Conservation (phyloP, 2,113 vertebrate genomes). For the Balaeniceps rex region DNA sequence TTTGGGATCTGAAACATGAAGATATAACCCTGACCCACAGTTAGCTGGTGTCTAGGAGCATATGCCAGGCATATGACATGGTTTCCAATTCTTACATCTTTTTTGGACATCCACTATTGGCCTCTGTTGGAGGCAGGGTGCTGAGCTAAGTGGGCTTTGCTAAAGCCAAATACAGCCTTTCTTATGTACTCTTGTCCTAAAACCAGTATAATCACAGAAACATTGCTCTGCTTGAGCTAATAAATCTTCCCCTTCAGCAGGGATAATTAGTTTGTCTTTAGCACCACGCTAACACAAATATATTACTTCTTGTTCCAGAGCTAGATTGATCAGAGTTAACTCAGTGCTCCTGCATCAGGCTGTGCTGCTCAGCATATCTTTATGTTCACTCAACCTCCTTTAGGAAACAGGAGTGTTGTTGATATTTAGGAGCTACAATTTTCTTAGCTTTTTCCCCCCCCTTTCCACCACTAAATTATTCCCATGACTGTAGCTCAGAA, state of each 20-base stretch:
- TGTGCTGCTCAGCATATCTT: neutral
- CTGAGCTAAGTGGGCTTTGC: neutral
- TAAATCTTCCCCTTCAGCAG: neutral
- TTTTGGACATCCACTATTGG: neutral
- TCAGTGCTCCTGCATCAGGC: neutral
- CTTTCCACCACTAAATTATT: neutral
- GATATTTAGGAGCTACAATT: neutral
- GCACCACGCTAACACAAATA: neutral
- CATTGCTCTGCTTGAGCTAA: neutral
- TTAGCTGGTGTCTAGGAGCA: neutral
- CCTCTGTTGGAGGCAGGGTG: neutral
- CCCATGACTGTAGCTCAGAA: too few relatives aligned
- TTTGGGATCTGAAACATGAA: neutral
- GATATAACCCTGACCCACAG: neutral
- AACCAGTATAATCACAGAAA: neutral
- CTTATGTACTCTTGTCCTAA: neutral
- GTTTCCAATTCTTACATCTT: neutral
- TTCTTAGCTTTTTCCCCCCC: neutral
- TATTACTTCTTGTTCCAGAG: neutral
- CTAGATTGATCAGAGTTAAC: neutral
- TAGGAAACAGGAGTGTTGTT: neutral
- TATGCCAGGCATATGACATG: neutral
- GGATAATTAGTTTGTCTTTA: neutral
- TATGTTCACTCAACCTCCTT: neutral
- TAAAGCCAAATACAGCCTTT: neutral